These are phyloP conservation scores for Cephus nigrinus DNA, from an alignment of 2,888 invertebrate genomes.

Conservation along the genomic window DNA sequence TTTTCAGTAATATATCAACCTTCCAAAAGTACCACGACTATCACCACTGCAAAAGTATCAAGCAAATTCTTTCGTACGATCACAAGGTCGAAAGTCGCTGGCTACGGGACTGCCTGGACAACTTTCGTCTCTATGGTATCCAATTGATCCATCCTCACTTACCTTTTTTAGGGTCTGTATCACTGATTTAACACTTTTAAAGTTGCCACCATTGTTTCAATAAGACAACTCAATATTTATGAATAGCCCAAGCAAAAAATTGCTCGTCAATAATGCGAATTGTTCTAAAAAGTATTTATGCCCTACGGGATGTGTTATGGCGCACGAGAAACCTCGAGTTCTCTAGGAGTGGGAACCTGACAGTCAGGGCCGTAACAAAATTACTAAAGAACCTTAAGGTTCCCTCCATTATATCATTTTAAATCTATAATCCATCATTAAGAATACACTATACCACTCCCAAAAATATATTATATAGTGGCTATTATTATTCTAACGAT, in stretches of 20 bases:
- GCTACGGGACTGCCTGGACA: conserved; percentile 34
- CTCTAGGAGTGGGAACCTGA: not conserved
- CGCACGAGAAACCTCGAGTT: conserved; percentile 33
- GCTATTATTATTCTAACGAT: not conserved
- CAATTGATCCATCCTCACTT: conserved; percentile 41
- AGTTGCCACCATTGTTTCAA: not conserved
- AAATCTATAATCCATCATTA: not conserved
- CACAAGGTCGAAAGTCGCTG: conserved; percentile 52
- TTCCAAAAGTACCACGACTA: not conserved
- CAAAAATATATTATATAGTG: not conserved
- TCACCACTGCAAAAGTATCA: not conserved
- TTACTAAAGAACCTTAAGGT: not conserved
- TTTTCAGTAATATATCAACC: not conserved
- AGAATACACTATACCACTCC: not conserved
- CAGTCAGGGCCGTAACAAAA: conserved; percentile 36
- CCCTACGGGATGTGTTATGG: conserved; percentile 40
- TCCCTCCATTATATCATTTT: not conserved
- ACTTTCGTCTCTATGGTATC: conserved; percentile 46
- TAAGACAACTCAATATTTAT: not conserved
- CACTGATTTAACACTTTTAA: not conserved
- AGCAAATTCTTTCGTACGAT: not conserved
- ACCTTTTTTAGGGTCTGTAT: conserved; percentile 32
- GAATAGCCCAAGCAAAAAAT: conserved; percentile 8
- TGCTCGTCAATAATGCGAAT: conserved; percentile 8
- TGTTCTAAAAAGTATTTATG: conserved; percentile 11